phyloP scores from a whole-genome alignment of 2,888 invertebrate species.

The Ditylenchus weischeri region DNA sequence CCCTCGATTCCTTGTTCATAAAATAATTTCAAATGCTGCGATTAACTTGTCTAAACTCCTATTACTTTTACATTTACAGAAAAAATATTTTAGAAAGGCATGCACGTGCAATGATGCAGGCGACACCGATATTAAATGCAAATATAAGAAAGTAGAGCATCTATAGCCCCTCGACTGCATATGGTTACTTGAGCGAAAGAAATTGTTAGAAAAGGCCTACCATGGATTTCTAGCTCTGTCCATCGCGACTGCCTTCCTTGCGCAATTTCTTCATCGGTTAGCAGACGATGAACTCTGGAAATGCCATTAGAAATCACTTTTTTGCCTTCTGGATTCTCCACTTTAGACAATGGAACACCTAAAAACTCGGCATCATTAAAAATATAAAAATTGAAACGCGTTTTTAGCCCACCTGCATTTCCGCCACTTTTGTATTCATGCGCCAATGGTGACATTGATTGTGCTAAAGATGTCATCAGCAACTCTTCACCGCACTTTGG shows the following conservation, averaged over 20 bases:
- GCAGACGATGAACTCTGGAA: conserved; percentile 46
- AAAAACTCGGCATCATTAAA: not conserved
- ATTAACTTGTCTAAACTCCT: too few species aligned
- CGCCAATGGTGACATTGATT: conserved; percentile 10
- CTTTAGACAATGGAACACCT: conserved; percentile 41
- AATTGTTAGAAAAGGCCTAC: conserved; percentile 37
- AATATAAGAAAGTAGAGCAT: too few species aligned
- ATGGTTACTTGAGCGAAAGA: too few species aligned
- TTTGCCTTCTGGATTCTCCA: conserved; percentile 42
- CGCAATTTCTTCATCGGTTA: conserved; percentile 50
- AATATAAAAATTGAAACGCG: not conserved
- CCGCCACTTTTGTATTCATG: conserved; percentile 18
- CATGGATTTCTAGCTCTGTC: conserved; percentile 55
- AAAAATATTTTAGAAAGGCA: too few species aligned
- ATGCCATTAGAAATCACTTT: conserved; percentile 48
- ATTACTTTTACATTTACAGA: too few species aligned
- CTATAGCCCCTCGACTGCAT: too few species aligned
- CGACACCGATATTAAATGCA: too few species aligned
- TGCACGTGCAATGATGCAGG: too few species aligned
- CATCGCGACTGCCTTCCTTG: conserved; percentile 47
- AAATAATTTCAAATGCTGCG: too few species aligned
- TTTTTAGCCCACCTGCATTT: too few species aligned
- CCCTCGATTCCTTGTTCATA: too few species aligned
- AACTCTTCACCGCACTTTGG: conserved; percentile 10
- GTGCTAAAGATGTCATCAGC: not conserved